A percentile compares a stretch with the other conserved stretches of the same genome.
These are phyloP conservation scores for Phalacrocorax brasilianus DNA, from an alignment of 2,113 vertebrate genomes.

Conservation along the genomic window DNA sequence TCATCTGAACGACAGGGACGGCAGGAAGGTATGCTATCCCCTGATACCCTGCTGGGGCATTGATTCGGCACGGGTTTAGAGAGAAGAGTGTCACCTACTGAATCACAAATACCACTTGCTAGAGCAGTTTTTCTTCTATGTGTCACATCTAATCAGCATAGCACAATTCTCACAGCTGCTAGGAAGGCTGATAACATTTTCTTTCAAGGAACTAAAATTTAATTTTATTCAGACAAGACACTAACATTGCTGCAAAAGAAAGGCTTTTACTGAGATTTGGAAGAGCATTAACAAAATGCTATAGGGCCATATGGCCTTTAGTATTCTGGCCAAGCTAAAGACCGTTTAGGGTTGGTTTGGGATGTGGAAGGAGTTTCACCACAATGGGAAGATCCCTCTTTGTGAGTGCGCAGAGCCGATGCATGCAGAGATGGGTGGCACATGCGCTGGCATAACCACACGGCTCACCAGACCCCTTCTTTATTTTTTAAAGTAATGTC, in stretches of 20 bases:
- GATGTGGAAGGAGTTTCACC: background rate
- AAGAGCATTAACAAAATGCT: slow-evolving; percentile 45
- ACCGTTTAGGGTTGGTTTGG: background rate
- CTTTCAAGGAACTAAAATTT: slow-evolving; percentile 64
- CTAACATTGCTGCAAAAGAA: slow-evolving; percentile 44
- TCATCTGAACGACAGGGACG: background rate
- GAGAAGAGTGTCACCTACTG: slow-evolving; percentile 28
- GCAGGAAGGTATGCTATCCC: background rate
- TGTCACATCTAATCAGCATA: slow-evolving; percentile 59
- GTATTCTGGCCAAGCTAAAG: slow-evolving; percentile 25
- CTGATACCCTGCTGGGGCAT: background rate
- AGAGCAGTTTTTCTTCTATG: slow-evolving; percentile 41
- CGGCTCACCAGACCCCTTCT: background rate
- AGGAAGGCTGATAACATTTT: slow-evolving; percentile 55
- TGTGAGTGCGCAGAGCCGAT: background rate
- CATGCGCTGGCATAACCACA: background rate
- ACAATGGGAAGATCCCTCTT: background rate
- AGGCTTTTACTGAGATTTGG: slow-evolving; percentile 27
- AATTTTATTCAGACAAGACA: slow-evolving; percentile 54
- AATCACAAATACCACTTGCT: slow-evolving; percentile 44
- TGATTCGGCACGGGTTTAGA: background rate
- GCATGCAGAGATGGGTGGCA: background rate
- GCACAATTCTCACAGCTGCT: slow-evolving; percentile 52
- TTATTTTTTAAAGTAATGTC: background rate
- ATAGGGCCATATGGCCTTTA: slow-evolving; percentile 17